Conservation (phyloP, 1,140 invertebrate species). For the fruit fly (Drosophila melanogaster) region DNA sequence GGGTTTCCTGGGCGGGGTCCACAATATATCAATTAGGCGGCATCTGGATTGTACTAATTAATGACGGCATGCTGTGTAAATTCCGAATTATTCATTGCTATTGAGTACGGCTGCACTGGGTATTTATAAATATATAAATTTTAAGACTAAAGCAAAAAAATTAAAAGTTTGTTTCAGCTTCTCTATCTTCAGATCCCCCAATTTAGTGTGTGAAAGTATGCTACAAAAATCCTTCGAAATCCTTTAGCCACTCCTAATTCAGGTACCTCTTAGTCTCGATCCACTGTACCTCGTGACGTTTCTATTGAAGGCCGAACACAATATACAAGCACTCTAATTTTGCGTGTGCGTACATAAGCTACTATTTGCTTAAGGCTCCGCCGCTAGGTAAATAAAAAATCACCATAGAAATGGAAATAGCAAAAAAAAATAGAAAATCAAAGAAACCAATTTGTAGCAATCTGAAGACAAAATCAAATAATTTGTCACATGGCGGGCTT, state of each 20-base stretch:
- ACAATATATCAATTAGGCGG: conserved; percentile 40
- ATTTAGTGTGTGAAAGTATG: not conserved
- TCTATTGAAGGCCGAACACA: conserved; percentile 24
- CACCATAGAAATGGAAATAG: conserved; percentile 14
- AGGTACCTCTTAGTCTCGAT: not conserved
- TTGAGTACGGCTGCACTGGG: not conserved
- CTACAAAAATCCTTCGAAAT: not conserved
- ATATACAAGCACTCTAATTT: not conserved
- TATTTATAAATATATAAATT: no score
- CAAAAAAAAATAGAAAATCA: conserved; percentile 13
- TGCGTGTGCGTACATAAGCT: conserved; percentile 42
- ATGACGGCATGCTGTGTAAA: conserved; percentile 31
- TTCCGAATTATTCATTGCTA: conserved; percentile 29
- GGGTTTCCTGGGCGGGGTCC: not conserved
- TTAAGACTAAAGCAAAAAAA: no score
- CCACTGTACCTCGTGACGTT: conserved; percentile 28
- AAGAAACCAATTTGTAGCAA: conserved; percentile 50
- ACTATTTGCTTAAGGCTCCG: conserved; percentile 51
- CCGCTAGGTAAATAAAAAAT: conserved; percentile 34
- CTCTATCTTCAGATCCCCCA: no score
- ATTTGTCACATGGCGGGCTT: conserved; percentile 74
- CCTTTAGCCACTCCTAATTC: no score
- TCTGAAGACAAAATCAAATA: conserved; percentile 66
- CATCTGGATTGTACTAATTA: conserved; percentile 55
- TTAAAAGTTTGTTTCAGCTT: no score